Conservation (phyloP, 2,113 vertebrate species). For the Barnardius zonarius region DNA sequence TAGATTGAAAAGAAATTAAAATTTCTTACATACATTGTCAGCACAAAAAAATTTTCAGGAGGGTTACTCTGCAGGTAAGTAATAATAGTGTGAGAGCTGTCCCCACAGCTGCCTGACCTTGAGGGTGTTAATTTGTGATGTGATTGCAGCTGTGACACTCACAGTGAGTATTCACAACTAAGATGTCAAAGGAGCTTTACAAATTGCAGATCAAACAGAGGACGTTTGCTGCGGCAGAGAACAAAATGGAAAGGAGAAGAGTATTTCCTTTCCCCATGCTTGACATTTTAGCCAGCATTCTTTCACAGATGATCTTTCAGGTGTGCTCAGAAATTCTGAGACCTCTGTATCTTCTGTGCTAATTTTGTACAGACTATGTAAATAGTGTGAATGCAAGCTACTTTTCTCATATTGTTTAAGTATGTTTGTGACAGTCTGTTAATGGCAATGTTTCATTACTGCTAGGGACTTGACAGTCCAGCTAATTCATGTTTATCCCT, state of each 20-base stretch:
- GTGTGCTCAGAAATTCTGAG: background rate
- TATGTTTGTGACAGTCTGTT: background rate
- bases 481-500: background rate
- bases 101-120: background rate
- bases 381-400: background rate
- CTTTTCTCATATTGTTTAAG: background rate
- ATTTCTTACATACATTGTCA: slow-evolving; percentile 4
- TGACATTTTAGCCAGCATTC: background rate
- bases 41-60: background rate
- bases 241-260: background rate
- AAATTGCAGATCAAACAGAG: slow-evolving; percentile 16
- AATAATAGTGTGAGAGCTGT: background rate
- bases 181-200: slow-evolving; percentile 40
- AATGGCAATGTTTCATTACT: background rate
- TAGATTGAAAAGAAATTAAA: slow-evolving; percentile 59
- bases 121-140: slow-evolving; percentile 21
- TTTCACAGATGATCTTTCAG: background rate
- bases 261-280: background rate
- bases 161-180: slow-evolving; percentile 25
- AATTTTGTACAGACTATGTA: background rate
- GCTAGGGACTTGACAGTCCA: background rate
- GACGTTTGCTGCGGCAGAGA: slow-evolving; percentile 6
- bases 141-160: slow-evolving; percentile 9
- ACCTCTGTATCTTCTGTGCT: background rate
- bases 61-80: background rate